A percentile compares a stretch with the other conserved stretches of the same genome.
These are phyloP conservation scores for Lutraria rhynchaena DNA, from an alignment of 1,140 invertebrate genomes.

Conservation along the genomic window DNA sequence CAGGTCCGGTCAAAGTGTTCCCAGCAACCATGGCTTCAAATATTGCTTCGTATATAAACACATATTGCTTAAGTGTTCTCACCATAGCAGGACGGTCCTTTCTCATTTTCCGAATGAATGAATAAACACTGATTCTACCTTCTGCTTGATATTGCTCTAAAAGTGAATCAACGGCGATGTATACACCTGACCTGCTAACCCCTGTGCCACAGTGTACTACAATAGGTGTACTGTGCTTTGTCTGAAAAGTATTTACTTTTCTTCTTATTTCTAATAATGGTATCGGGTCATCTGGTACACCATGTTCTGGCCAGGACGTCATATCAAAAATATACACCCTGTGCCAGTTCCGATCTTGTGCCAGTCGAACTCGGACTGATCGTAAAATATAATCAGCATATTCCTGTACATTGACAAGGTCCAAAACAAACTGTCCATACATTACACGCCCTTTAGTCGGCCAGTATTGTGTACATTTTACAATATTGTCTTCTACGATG, in stretches of 20 bases:
- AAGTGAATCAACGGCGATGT: constrained; percentile 79
- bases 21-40: constrained; percentile 78
- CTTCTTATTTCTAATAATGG: constrained; percentile 98
- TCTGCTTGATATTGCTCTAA: constrained; percentile 77
- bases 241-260: constrained; percentile 87
- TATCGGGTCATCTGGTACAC: constrained; percentile 97
- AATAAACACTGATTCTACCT: constrained; percentile 77
- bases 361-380: constrained; percentile 59
- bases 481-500: constrained; percentile 78
- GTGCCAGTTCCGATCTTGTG: constrained; percentile 25
- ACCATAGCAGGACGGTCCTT: constrained; percentile 78
- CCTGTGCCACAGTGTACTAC: constrained; percentile 95
- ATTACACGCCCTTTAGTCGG: constrained; percentile 68
- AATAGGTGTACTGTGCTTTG: constrained; percentile 87
- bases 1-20: constrained; percentile 65
- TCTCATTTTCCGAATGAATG: constrained; percentile 76
- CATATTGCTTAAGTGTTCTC: constrained; percentile 78
- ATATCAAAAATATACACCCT: constrained; percentile 89
- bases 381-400: constrained; percentile 77
- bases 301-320: constrained; percentile 99
- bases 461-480: constrained; percentile 82
- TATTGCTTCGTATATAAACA: constrained; percentile 80
- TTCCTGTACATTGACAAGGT: constrained; percentile 64
- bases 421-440: constrained; percentile 73
- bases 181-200: constrained; percentile 77